Base-by-base conservation (phyloP, 2,797 vertebrate genomes). In the Tragopan temminckii region DNA sequence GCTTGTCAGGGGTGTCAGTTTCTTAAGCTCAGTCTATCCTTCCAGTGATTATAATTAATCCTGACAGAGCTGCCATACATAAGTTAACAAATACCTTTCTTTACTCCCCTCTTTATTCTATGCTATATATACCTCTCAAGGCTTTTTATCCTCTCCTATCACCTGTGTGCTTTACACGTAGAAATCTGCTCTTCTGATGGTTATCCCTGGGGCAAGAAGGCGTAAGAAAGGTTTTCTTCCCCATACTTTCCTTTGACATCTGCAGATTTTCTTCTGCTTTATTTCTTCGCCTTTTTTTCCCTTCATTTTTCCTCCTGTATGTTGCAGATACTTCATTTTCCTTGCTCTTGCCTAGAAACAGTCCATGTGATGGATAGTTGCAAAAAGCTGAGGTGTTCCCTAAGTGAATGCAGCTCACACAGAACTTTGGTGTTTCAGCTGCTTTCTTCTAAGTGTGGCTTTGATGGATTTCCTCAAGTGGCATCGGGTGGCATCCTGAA, bases 381-480 rank as follows among this genome's bases (percentile, higher is more conserved):
- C 36, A 70, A 71, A 86, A 83, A 85, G 48, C 74, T 80, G 70
- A 31, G 1, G 1, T 40, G 64, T 82, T 79, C 91, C 68, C 59
- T 79, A 24, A 72, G 33, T 59, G 82, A 94, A 21, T 4, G 3
- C 77, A 64, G 13, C 80, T 92, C 3, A 0, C 10, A 2, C 3
- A 55, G 42, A 75, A 57, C 57, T 88, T 85, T 33, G 74, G 25
- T 83, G 29, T 81, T 88, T 52, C 40, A 72, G 50, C 36, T 57
- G 59, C 67, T 92, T 89, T 84, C 40, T 66, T 90, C 4, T 38
- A 33, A 76, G 38, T 20, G 25, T 68, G 74, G 46, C 67, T 93
- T 85, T 57, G 89, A 61, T 96, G 90, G 76, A 74, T 95, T 95
- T 94, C 85, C 87, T 92, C 58, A 76, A 18, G 87, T 80, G 74